phyloP scores from a whole-genome alignment of 2,113 vertebrate genomes.

The Solea solea region DNA sequence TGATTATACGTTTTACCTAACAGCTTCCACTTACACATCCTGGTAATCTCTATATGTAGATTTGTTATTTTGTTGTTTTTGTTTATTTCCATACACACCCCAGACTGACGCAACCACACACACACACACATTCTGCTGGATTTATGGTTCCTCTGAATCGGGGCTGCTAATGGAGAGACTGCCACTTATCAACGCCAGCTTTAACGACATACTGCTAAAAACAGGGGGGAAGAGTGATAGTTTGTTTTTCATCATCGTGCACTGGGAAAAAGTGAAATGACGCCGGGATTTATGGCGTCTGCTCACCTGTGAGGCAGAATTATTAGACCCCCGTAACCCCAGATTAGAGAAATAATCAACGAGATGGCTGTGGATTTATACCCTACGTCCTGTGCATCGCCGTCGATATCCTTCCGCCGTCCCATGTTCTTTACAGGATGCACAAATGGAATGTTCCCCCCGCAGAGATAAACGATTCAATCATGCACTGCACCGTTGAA shows the following conservation, averaged over 20 bases:
- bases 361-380: constrained; percentile 72
- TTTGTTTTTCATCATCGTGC: constrained; percentile 78
- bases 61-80: not conserved
- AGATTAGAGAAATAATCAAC: constrained; percentile 78
- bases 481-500: not conserved
- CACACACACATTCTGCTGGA: constrained; percentile 31
- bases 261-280: constrained; percentile 65
- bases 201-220: constrained; percentile 73
- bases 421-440: constrained; percentile 52
- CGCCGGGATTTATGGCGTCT: constrained; percentile 62
- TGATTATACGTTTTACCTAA: constrained; percentile 40
- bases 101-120: constrained; percentile 1
- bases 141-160: constrained; percentile 71
- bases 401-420: constrained; percentile 44
- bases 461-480: constrained; percentile 40
- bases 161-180: constrained; percentile 74
- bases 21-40: constrained; percentile 4
- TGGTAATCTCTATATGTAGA: constrained; percentile 5
- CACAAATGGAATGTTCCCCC: constrained; percentile 48
- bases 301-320: constrained; percentile 72
- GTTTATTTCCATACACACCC: constrained; percentile 5
- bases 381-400: constrained; percentile 37
- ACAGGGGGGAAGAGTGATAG: constrained; percentile 76
- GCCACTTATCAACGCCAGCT: constrained; percentile 76
- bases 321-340: constrained; percentile 68